Percentiles rank a stretch among this genome's conserved stretches.
These are phyloP conservation scores for Tichodroma muraria DNA, from an alignment of 2,113 vertebrate genomes.

Conservation along the genomic window DNA sequence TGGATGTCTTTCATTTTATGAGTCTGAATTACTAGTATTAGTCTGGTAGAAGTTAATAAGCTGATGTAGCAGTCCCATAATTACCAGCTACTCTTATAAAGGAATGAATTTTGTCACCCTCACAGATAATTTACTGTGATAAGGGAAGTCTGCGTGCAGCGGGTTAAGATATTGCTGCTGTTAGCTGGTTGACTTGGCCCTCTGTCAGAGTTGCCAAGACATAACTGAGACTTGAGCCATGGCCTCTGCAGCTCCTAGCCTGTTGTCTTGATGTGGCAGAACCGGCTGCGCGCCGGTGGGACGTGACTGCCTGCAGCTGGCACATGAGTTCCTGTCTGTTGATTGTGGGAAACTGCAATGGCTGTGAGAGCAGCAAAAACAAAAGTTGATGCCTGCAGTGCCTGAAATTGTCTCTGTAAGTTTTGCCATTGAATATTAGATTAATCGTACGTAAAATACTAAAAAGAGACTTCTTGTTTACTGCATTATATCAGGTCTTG, in stretches of 20 bases:
- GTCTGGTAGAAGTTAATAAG: neutral
- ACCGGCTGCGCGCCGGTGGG: fast-evolving
- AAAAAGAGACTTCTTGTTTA: neutral
- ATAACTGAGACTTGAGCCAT: neutral
- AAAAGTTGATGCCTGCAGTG: neutral
- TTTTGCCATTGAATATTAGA: neutral
- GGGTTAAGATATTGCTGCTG: neutral
- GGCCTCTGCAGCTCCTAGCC: neutral
- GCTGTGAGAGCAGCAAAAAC: neutral
- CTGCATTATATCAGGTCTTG: neutral
- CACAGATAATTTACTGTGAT: neutral
- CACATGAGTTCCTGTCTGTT: fast-evolving
- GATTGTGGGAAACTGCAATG: neutral
- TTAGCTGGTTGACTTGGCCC: neutral
- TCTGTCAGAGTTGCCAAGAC: neutral
- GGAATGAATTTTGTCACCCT: neutral
- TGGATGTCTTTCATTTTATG: neutral
- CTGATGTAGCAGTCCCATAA: neutral
- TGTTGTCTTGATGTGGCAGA: no score
- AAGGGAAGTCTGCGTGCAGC: fast-evolving
- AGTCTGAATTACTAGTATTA: neutral
- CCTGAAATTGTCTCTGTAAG: neutral
- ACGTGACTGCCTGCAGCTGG: neutral
- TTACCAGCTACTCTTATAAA: neutral
- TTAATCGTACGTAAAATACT: neutral